These are phyloP conservation scores for Natrix natrix DNA, from an alignment of 2,797 vertebrate genomes.

Conservation along the genomic window DNA sequence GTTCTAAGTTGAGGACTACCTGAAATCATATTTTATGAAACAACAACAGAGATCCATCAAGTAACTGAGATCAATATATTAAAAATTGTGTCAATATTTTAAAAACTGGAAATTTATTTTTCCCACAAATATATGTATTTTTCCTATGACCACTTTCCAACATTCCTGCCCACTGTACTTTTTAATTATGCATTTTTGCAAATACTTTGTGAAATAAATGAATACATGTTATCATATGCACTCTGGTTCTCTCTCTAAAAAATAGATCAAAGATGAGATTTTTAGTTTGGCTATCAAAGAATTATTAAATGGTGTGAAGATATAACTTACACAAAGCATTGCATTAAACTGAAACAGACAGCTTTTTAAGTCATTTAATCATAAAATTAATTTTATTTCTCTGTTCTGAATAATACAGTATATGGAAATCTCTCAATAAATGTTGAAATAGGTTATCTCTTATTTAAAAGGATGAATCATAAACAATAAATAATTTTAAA, in stretches of 20 bases:
- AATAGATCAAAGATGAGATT: background rate
- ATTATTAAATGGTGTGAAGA: background rate
- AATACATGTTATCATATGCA: background rate
- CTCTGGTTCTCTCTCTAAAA: background rate
- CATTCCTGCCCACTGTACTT: background rate
- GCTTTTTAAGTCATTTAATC: background rate
- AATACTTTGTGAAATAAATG: background rate
- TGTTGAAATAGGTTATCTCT: background rate
- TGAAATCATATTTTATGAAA: background rate
- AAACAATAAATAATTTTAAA: background rate
- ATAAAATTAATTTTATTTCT: background rate
- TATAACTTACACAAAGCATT: background rate
- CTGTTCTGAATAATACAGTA: background rate
- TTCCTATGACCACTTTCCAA: background rate
- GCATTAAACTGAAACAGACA: background rate
- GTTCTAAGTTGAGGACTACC: too few relatives aligned
- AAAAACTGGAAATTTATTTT: conserved; percentile 4
- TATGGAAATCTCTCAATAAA: background rate
- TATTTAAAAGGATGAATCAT: background rate
- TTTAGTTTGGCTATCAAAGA: background rate
- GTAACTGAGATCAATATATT: background rate
- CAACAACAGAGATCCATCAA: background rate
- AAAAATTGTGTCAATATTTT: conserved; percentile 3
- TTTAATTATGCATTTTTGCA: background rate
- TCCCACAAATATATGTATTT: background rate